Conservation (phyloP, 1,140 invertebrate genomes). For the Halotydeus destructor region DNA sequence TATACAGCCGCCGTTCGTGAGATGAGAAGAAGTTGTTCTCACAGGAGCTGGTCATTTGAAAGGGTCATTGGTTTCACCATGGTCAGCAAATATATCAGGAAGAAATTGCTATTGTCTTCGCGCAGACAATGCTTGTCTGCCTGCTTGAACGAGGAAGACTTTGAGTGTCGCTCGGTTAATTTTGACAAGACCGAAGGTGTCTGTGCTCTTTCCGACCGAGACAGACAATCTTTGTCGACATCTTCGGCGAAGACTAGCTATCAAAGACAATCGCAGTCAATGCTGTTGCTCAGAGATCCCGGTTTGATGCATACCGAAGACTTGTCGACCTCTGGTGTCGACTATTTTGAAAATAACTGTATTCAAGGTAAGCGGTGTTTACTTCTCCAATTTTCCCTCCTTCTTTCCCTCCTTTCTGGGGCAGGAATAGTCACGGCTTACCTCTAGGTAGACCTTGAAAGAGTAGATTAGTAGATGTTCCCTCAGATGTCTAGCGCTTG, state of each 20-base stretch:
- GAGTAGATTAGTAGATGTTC: too few relatives aligned
- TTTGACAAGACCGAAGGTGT: constrained; percentile 60
- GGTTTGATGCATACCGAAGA: constrained; percentile 9
- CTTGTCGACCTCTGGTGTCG: constrained; percentile 16
- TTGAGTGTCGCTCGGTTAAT: constrained; percentile 73
- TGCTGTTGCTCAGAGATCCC: too few relatives aligned
- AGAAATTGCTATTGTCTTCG: constrained; percentile 9
- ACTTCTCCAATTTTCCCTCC: too few relatives aligned
- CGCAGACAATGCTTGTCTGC: constrained; percentile 50
- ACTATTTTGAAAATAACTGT: constrained; percentile 31
- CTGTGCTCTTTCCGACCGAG: constrained; percentile 69
- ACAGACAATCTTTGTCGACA: constrained; percentile 33
- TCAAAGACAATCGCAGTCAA: neutral
- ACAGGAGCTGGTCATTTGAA: constrained; percentile 71
- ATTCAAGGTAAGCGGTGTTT: constrained; percentile 26
- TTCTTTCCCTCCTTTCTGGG: too few relatives aligned
- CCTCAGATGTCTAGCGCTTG: too few relatives aligned
- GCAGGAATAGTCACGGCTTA: too few relatives aligned
- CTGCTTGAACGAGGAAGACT: constrained; percentile 64
- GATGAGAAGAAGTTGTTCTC: constrained; percentile 29
- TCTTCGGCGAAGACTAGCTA: too few relatives aligned
- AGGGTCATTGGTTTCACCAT: constrained; percentile 46
- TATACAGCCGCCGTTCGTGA: too few relatives aligned
- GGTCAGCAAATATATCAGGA: constrained; percentile 34
- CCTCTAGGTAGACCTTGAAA: too few relatives aligned